Base-by-base conservation (phyloP, 2,888 invertebrate genomes). In the Eristalinus aeneus region DNA sequence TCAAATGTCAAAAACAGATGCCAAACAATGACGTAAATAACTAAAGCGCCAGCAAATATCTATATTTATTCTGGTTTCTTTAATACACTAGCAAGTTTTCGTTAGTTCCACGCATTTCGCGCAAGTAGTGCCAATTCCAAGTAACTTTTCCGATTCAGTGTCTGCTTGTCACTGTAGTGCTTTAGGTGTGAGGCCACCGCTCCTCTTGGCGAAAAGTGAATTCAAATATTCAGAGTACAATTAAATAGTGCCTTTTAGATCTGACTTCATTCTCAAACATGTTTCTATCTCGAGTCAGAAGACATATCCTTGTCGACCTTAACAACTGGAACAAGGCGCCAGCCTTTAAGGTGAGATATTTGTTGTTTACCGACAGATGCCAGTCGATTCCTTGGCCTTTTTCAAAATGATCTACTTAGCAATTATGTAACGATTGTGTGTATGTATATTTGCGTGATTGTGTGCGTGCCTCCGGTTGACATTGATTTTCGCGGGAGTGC, bases 271-370 rank as follows among this genome's bases (percentile, higher is more conserved):
- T 22, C 1, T 34, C 2, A 12, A 74, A 64, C 11, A 85, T 85
- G 80, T 72, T 85, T 6, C 11, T 76, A 9, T 64, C 63, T 1
- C 72, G 60, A 22, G 36, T 63, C 27, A 72, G 53, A 53, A 68
- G 58, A 22, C 58, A 76, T 27, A 16, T 85, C 1, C 64, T 85
- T 10, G 36, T 76, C 22, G 60, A 60, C 46, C 68, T 54, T 60
- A 64, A 58, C 12, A 63, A n/a, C 5, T 71, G 83, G 54, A 67
- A 22, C 31, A 72, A 68, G 36, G 61, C 72, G 34, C 27, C 61
- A 54, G 68, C 58, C 3, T 63, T 76, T n/a, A 58, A 72, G 85
- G 80, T 80, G 22, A 85, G 76, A 36, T 22, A 56, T 9, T 56
- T 12, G 11, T 23, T 56, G 1, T 11, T 2, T 8, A 16, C 16